Evolutionary conservation across 2,888 invertebrate genomes (phyloP), one percentile per base, ranked within the genome.

Genomic region (Schrankia costaestrigalis): DNA sequence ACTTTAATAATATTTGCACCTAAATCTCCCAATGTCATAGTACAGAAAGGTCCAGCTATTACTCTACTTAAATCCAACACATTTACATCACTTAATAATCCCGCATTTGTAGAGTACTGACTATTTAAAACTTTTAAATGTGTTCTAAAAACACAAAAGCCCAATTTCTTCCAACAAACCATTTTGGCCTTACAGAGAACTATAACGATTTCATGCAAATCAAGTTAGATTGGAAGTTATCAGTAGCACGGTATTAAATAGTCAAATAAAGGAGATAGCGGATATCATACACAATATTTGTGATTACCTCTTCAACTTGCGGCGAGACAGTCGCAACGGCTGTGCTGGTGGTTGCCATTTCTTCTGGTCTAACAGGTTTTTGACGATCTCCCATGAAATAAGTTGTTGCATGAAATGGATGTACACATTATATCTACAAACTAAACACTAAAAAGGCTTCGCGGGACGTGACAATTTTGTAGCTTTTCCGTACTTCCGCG

Each of bases 1-100:
- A 99, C 91, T 90, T 98, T 98, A 27, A 97, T 92, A 1, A 98
- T 90, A 67, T 97, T 96, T 0, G 98, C 98, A 0, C 98, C 98
- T 40, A 97, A 84, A 82, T 98, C 98, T 1, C 95, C 95, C 11
- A 99, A 84, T 33, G 96, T 91, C 97, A 97, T 97, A 0, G 97
- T 94, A 71, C 97, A 97, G 69, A 94, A 95, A 0, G 98, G 98
- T 0, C 98, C 98, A 11, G 98, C 98, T 2, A 98, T 91, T 22
- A 98, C 94, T 56, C 98, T 89, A 3, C 95, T 94, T 42, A 96
- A 73, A 80, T 97, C 96, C 41, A 97, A 74, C 8, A 96, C 90
- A 60, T 92, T 90, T 19, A 96, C 81, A 39, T 93, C 94, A 35
- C 86, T 84, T 23, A 96, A 74, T 10, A 95, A 92, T 37, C 92